Evolutionary conservation across 2,888 invertebrate species (phyloP), one percentile per base, ranked within the genome.

Genomic region (Leptopilina drosophilae): DNA sequence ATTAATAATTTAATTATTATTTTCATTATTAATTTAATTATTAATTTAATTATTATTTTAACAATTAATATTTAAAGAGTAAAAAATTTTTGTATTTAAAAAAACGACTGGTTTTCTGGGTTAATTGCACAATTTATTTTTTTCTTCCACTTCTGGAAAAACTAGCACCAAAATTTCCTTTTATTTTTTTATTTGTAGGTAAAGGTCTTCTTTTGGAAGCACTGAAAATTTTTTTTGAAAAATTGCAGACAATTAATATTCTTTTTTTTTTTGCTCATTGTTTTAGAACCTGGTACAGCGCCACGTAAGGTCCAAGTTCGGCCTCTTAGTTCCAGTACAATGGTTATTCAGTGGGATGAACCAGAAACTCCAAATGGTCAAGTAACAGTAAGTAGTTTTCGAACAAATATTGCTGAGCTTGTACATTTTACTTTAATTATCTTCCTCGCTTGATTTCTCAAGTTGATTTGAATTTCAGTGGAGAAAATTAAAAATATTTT

Each of bases 321-420:
- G 77, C 98, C 99, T 7, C 94, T 98, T 85, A 98, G 98, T 92
- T 97, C 98, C 77, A 98, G 97, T 91, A 98, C 98, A 59, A 97
- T 99, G 96, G 96, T 98, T 80, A 98, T 99, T 87, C 97, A 98
- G 90, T 99, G 99, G 99, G 97, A 98, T 88, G 98, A 98, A 91
- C 99, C 99, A 20, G 98, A 98, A 92, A 97, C 97, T 78, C 98
- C 99, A 73, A 99, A 99, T 91, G 99, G 99, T 87, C 97, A 97
- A 95, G 97, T 99, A 86, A 97, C 97, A 93, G 98, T 98, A 93
- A 94, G 95, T 93, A 67, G 77, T 64, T 26, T 15, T 42, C 15
- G 42, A 42, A 75, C 26, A 64, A 33, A 33, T 79, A 33, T 73
- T 73, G 56, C 69, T 53, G 26, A n/a, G 53, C 53, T 73, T 69